phyloP scores from a whole-genome alignment of 2,113 vertebrate genomes.

The Micronycteris hirsuta region DNA sequence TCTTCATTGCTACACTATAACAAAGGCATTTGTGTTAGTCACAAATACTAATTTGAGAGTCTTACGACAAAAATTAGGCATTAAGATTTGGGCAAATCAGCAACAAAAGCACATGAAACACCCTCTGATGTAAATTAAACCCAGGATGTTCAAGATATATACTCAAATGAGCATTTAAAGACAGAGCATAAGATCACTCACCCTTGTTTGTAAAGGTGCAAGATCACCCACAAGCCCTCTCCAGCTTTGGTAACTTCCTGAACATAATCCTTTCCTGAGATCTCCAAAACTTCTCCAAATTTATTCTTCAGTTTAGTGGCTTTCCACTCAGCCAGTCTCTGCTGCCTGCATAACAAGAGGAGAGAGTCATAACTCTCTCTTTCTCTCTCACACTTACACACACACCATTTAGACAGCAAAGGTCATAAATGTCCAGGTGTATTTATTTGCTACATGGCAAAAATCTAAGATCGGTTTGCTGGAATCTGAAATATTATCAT shows the following conservation, averaged over 20 bases:
- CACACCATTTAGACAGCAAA: background rate
- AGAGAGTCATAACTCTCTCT: background rate
- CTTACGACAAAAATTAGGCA: background rate
- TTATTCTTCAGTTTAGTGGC: slow-evolving; percentile 88
- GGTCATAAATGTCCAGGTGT: background rate
- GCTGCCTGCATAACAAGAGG: slow-evolving; percentile 81
- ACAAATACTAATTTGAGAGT: background rate
- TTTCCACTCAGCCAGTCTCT: slow-evolving; percentile 95
- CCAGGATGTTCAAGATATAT: background rate
- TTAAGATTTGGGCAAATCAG: background rate
- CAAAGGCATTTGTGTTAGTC: background rate
- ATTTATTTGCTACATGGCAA: background rate
- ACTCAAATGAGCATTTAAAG: background rate
- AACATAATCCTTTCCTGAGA: slow-evolving; percentile 95
- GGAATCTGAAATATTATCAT: background rate
- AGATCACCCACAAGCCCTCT: slow-evolving; percentile 91
- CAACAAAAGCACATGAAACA: background rate
- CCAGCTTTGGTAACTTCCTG: slow-evolving; percentile 96
- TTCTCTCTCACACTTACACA: background rate
- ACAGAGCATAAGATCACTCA: slow-evolving; percentile 70
- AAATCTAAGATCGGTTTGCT: background rate
- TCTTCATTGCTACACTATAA: background rate
- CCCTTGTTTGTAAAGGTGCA: slow-evolving; percentile 98
- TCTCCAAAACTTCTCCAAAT: slow-evolving; percentile 92
- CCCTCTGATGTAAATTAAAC: background rate